Conservation (phyloP, 2,797 vertebrate genomes). For the Mormyrops boulengeri region DNA sequence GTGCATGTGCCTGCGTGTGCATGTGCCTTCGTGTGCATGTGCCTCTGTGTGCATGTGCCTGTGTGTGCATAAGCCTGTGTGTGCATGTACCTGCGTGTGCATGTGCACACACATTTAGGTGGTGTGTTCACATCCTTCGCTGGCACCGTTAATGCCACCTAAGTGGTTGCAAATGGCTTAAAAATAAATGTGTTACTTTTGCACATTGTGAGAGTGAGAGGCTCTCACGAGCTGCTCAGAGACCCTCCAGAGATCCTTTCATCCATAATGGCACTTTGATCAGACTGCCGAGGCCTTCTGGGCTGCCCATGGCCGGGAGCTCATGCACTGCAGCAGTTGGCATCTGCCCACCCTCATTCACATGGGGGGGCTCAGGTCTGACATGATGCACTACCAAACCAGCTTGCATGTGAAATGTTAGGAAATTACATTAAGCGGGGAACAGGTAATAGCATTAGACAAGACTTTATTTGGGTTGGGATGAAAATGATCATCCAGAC, state of each 20-base stretch:
- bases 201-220: neutral
- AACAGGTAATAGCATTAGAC: neutral
- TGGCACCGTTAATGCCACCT: neutral
- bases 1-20: too few relatives aligned
- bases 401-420: neutral
- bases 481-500: neutral
- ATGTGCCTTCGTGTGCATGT: too few relatives aligned
- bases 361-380: neutral
- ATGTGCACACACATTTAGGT: neutral
- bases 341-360: neutral
- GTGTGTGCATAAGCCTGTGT: too few relatives aligned
- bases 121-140: neutral
- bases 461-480: neutral
- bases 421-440: neutral
- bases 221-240: neutral
- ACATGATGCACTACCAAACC: neutral
- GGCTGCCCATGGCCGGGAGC: neutral
- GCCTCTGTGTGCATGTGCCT: too few relatives aligned
- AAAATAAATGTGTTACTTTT: neutral
- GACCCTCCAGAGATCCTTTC: neutral
- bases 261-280: constrained; percentile 14
- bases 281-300: neutral
- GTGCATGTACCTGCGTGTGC: neutral
- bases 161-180: constrained; percentile 3
- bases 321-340: neutral